These are phyloP conservation scores for Nemurella pictetii DNA, from an alignment of 2,888 invertebrate genomes.

Conservation along the genomic window DNA sequence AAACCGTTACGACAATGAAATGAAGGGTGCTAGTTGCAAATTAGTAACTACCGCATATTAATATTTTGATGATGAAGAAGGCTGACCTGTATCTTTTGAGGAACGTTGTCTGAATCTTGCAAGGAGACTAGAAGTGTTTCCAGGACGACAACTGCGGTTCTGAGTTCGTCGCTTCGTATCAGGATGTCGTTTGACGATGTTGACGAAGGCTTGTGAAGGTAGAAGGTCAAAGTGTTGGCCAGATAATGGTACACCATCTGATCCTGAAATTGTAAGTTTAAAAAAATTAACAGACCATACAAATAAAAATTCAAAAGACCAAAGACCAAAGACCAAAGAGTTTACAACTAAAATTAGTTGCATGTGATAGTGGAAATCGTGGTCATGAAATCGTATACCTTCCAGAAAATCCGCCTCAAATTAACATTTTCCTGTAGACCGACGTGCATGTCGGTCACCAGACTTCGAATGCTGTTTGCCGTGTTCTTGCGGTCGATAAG, in stretches of 20 bases:
- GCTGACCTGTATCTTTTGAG: constrained; percentile 8
- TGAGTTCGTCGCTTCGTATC: neutral
- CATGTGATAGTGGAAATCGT: no score
- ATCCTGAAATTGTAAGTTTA: neutral
- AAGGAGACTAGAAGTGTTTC: neutral
- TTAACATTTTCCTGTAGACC: neutral
- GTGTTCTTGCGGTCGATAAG: constrained; percentile 9
- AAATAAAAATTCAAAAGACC: no score
- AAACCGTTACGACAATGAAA: no score
- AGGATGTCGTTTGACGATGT: neutral
- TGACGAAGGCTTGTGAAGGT: neutral
- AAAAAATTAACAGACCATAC: no score
- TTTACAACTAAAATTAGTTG: neutral
- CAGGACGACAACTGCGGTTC: neutral
- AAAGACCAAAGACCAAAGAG: no score
- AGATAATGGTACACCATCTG: constrained; percentile 14
- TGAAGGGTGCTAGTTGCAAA: neutral
- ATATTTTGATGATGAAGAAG: no score
- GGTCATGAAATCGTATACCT: no score
- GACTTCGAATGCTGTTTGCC: neutral
- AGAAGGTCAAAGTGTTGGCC: neutral
- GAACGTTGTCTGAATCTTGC: neutral
- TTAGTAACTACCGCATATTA: no score
- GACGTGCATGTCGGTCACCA: neutral
- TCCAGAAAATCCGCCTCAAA: constrained; percentile 10